Evolutionary conservation across 2,888 invertebrate genomes (phyloP).

Genomic region (Zeuzera pyrina): DNA sequence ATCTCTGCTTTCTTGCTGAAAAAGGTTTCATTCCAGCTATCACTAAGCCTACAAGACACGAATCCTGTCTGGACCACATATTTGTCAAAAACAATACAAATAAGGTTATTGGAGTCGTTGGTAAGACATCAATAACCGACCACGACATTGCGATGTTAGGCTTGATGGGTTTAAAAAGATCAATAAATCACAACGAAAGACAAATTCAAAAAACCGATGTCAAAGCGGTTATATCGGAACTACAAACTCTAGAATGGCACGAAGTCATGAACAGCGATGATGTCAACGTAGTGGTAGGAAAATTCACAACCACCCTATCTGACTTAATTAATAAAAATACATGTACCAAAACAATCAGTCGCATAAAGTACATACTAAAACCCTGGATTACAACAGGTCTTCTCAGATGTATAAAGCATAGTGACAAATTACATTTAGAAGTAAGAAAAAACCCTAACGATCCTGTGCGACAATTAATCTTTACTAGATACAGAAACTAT

Average conservation of each 20-base stretch:
- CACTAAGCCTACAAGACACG: too few species aligned
- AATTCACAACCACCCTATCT: conserved; percentile 7
- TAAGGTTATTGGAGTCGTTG: conserved; percentile 6
- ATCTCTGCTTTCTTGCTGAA: too few species aligned
- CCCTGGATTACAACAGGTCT: too few species aligned
- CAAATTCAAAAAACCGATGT: background rate
- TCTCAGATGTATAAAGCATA: too few species aligned
- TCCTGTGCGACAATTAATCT: too few species aligned
- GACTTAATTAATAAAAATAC: conserved; percentile 1
- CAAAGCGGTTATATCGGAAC: background rate
- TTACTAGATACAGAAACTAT: too few species aligned
- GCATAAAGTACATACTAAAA: background rate
- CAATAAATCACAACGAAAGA: background rate
- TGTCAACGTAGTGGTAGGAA: conserved; percentile 8
- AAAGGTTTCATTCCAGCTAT: too few species aligned
- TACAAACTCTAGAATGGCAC: background rate
- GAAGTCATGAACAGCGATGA: conserved; percentile 9
- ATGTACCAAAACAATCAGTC: conserved; percentile 5
- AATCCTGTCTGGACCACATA: conserved; percentile 13
- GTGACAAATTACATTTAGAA: too few species aligned
- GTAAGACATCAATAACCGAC: conserved; percentile 8
- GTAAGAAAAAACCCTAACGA: too few species aligned
- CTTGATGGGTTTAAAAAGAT: background rate
- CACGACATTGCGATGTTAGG: conserved; percentile 6
- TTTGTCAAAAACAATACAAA: conserved; percentile 2